These are phyloP conservation scores for Melanotaenia maccullochi DNA, from an alignment of 2,797 vertebrate genomes.

Conservation along the genomic window DNA sequence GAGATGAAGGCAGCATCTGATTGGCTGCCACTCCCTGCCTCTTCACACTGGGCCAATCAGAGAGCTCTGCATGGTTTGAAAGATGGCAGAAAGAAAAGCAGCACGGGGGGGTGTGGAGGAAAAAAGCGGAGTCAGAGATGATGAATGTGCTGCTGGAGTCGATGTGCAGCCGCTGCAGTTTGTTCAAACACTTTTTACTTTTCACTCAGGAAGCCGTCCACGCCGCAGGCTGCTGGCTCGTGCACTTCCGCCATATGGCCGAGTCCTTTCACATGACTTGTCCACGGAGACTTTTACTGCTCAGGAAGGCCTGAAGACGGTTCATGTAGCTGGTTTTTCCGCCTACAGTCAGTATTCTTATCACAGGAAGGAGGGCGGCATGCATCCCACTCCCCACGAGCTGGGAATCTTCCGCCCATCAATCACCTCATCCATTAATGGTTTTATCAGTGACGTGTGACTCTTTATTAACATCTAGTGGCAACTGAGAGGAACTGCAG, in stretches of 20 bases:
- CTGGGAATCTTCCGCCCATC: neutral
- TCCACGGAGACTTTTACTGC: too few relatives aligned
- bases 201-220: neutral
- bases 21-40: constrained; percentile 44
- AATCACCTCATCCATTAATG: constrained; percentile 19
- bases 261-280: too few relatives aligned
- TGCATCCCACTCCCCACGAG: neutral
- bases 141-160: constrained; percentile 41
- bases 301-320: too few relatives aligned
- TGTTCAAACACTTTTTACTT: neutral
- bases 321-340: too few relatives aligned
- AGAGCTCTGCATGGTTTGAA: constrained; percentile 63
- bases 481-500: constrained; percentile 13
- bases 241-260: constrained; percentile 4
- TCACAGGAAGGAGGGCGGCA: neutral
- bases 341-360: too few relatives aligned
- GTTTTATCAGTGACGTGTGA: neutral
- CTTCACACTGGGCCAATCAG: constrained; percentile 58
- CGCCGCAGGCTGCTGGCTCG: neutral
- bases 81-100: constrained; percentile 33
- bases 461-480: constrained; percentile 14
- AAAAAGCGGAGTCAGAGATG: constrained; percentile 19
- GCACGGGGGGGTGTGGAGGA: neutral
- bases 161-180: constrained; percentile 50
- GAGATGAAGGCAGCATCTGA: constrained; percentile 11